phyloP scores from a whole-genome alignment of 2,113 vertebrate species.

The Mola mola region DNA sequence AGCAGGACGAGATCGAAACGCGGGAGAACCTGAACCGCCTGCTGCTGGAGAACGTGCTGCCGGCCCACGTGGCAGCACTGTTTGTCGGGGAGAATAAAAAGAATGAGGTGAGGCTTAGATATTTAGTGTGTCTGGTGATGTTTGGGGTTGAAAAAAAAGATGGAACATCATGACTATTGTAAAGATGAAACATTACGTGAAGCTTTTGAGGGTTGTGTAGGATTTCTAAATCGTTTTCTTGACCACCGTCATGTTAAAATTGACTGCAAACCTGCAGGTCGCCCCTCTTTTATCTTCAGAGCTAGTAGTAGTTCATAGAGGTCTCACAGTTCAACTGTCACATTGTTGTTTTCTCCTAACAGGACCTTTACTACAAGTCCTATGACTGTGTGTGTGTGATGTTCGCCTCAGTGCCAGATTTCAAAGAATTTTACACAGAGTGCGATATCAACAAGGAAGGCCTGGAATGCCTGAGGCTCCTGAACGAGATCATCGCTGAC shows the following conservation, averaged over 20 bases:
- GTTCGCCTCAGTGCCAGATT: constrained; percentile 97
- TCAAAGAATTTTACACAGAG: constrained; percentile 98
- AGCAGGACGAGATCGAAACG: constrained; percentile 96
- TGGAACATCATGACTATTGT: too few relatives aligned
- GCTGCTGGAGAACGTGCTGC: constrained; percentile 95
- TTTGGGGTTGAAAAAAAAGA: too few relatives aligned
- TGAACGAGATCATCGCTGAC: constrained; percentile 98
- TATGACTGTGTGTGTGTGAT: constrained; percentile 98
- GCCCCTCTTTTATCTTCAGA: too few relatives aligned
- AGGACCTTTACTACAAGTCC: constrained; percentile 99
- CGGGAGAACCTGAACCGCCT: constrained; percentile 97
- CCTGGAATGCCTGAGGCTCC: constrained; percentile 94
- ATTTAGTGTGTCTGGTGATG: not conserved
- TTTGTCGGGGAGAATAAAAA: constrained; percentile 95
- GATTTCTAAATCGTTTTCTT: too few relatives aligned
- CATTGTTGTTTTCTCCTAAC: not conserved
- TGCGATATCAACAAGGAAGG: constrained; percentile 99
- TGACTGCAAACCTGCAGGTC: too few relatives aligned
- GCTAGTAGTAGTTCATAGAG: too few relatives aligned
- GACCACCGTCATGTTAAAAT: too few relatives aligned
- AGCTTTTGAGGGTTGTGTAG: too few relatives aligned
- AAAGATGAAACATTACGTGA: too few relatives aligned
- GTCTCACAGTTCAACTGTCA: too few relatives aligned
- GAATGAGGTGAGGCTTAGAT: constrained; percentile 85
- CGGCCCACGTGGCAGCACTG: constrained; percentile 92